Evolutionary conservation across 2,888 invertebrate species (phyloP), one percentile per base, ranked within the genome.

Genomic region (Idaea aversata): DNA sequence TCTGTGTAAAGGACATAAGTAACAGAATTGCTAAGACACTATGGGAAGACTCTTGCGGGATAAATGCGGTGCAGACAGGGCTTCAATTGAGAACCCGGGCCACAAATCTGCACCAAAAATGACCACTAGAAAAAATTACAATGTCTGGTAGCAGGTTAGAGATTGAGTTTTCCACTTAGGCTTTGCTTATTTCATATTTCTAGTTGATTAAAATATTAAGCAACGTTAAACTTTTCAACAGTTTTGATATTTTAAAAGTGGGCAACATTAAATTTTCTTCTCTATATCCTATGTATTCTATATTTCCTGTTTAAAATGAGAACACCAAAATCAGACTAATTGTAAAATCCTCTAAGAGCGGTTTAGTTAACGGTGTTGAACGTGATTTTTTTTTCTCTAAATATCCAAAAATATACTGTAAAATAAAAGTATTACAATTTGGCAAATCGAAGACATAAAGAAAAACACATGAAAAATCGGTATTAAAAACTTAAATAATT

Each of bases 271-370:
- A 69, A 67, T 62, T 63, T 70, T 59, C 75, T 77, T 78, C 75
- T 70, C 70, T 74, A 72, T 79, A 77, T 72, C 73, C 3, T 72
- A 79, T 78, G 78, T 71, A 74, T 75, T 83, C 83, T 79, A 84
- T 85, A 83, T 88, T 79, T 81, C 79, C 78, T 83, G 80, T 71
- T 75, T 76, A 78, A 84, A 83, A 83, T 71, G 77, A 86, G 85
- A 90, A 91, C 90, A 91, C 92, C 91, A 91, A 91, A 76, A 78
- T 85, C 88, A 85, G 82, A 86, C 84, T 88, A 85, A 83, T 77
- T 78, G 72, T 74, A 74, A 79, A 83, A 84, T 86, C 86, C 87
- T 87, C 73, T 84, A 87, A 88, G 88, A 87, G 83, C 75, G 80
- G 86, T 88, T 87, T 84, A 83, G 82, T 82, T 82, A 84, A 77